Evolutionary conservation across 2,113 vertebrate species (phyloP).

Genomic region (Indicator indicator): DNA sequence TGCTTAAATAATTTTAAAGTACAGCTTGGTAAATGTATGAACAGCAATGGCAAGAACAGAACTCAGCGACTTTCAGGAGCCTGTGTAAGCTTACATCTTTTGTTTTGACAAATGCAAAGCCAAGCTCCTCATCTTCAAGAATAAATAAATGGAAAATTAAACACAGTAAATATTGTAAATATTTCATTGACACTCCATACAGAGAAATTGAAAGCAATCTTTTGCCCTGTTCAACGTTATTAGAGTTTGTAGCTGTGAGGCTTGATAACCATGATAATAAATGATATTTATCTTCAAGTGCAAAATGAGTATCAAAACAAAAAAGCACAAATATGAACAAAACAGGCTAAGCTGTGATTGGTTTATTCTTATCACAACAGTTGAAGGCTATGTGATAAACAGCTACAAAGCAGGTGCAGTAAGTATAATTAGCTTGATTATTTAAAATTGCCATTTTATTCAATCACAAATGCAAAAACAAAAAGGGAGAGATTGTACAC

Average conservation of each 20-base stretch:
- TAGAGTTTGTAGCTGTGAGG: conserved; percentile 5
- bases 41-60: rapidly evolving
- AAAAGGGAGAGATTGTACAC: not conserved
- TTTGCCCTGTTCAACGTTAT: not conserved
- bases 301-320: conserved; percentile 20
- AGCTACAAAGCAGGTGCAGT: conserved; percentile 1
- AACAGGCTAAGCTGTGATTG: conserved; percentile 32
- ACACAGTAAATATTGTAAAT: conserved; percentile 40
- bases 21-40: not conserved
- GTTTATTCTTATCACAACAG: conserved; percentile 42
- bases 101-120: not conserved
- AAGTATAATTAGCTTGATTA: conserved; percentile 8
- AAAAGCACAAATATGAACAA: conserved; percentile 35
- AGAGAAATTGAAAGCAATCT: conserved; percentile 32
- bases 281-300: not conserved
- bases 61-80: not conserved
- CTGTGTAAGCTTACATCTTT: not conserved
- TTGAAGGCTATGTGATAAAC: conserved; percentile 33
- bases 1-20: not conserved
- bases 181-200: conserved; percentile 29
- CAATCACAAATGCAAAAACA: not conserved
- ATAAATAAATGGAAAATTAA: conserved; percentile 51
- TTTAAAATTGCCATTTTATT: conserved; percentile 41
- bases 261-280: conserved; percentile 22
- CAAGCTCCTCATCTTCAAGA: not conserved